phyloP scores from a whole-genome alignment of 2,888 invertebrate species.

The Volucella inflata region DNA sequence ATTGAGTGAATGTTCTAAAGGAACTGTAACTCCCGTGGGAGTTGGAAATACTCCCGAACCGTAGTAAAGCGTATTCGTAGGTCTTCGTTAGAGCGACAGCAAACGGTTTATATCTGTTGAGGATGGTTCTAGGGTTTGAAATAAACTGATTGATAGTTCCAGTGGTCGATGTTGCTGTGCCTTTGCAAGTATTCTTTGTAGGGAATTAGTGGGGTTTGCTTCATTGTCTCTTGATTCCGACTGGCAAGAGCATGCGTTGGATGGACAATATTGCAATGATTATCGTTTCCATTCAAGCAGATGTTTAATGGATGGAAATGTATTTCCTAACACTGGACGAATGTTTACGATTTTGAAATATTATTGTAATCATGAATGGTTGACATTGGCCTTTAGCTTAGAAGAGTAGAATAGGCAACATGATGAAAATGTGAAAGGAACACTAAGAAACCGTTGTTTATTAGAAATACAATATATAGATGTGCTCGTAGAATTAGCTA shows the following conservation, averaged over 20 bases:
- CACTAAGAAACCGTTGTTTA: too few relatives aligned
- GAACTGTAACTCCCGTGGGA: slow-evolving; percentile 62
- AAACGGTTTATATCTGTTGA: slow-evolving; percentile 21
- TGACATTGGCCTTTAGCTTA: slow-evolving; percentile 61
- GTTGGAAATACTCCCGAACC: slow-evolving; percentile 32
- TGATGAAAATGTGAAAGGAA: too few relatives aligned
- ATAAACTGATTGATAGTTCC: slow-evolving; percentile 70
- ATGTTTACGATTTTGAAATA: slow-evolving; percentile 25
- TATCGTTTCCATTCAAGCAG: slow-evolving; percentile 55
- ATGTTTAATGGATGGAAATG: slow-evolving; percentile 43
- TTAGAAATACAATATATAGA: too few relatives aligned
- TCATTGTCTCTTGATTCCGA: slow-evolving; percentile 65
- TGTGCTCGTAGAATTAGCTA: too few relatives aligned
- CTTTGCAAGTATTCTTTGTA: slow-evolving; percentile 18
- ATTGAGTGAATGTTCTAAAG: slow-evolving; percentile 11
- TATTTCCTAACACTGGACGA: slow-evolving; percentile 5
- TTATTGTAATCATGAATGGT: not conserved
- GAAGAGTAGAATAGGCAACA: not conserved
- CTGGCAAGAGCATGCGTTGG: slow-evolving; percentile 72
- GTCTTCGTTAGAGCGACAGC: slow-evolving; percentile 53
- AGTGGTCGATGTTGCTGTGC: slow-evolving; percentile 58
- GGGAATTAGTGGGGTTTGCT: slow-evolving; percentile 54
- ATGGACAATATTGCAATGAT: slow-evolving; percentile 53
- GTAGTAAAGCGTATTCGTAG: slow-evolving; percentile 57
- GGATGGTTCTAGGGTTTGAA: slow-evolving; percentile 55